A percentile compares a stretch with the other conserved stretches of the same genome.
Evolutionary conservation across 1,140 invertebrate species (phyloP).

Genomic region (Atta colombica): DNA sequence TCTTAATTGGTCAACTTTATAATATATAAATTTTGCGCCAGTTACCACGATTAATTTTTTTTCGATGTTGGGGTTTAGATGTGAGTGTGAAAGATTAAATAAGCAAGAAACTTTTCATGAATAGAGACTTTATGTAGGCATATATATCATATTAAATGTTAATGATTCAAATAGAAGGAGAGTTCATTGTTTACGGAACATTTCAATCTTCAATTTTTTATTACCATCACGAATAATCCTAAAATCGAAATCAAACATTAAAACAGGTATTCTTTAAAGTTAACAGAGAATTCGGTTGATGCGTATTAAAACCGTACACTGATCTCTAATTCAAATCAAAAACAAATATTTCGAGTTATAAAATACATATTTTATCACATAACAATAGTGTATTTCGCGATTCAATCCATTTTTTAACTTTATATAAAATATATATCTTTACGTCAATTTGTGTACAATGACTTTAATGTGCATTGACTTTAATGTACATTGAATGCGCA

Average conservation of each 20-base stretch:
- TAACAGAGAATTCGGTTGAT: neutral
- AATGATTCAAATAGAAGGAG: neutral
- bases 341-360: no score
- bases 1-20: neutral
- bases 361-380: no score
- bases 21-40: neutral
- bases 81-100: neutral
- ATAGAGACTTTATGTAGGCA: neutral
- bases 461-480: no score
- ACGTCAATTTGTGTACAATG: no score
- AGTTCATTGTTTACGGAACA: neutral
- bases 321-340: no score
- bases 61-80: neutral
- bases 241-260: constrained; percentile 6
- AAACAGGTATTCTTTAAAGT: neutral
- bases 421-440: no score
- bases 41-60: neutral
- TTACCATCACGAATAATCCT: neutral
- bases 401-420: no score
- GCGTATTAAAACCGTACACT: no score
- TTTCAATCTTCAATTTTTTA: neutral
- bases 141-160: neutral
- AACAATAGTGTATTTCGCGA: no score
- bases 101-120: neutral
- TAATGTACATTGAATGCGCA: no score